A percentile compares a stretch with the other conserved stretches of the same genome.
Conservation (phyloP, 2,797 vertebrate species). For the Philypnodon macrostomus region DNA sequence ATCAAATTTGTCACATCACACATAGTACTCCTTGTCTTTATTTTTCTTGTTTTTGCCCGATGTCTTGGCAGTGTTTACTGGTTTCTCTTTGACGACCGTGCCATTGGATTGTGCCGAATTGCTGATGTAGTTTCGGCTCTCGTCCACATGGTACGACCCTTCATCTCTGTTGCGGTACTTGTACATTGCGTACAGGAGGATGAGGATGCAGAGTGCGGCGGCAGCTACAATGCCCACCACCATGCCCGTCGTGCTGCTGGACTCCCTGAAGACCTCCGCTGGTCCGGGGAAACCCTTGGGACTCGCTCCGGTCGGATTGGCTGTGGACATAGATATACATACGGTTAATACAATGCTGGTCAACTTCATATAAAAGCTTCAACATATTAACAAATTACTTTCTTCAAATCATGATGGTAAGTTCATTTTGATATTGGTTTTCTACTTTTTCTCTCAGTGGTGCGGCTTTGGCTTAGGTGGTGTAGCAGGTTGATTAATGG, state of each 20-base stretch:
- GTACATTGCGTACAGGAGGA: constrained; percentile 99
- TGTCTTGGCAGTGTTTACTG: constrained; percentile 88
- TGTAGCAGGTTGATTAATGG: too few species aligned
- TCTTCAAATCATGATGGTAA: too few species aligned
- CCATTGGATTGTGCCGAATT: constrained; percentile 98
- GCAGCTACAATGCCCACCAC: constrained; percentile 96
- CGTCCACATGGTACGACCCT: constrained; percentile 96
- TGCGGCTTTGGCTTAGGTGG: too few species aligned
- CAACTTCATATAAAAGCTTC: neutral
- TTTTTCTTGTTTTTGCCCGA: constrained; percentile 97
- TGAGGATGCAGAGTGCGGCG: constrained; percentile 95
- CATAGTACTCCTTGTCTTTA: constrained; percentile 99
- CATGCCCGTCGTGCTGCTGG: constrained; percentile 97
- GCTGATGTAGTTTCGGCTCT: constrained; percentile 99
- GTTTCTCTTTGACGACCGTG: constrained; percentile 94
- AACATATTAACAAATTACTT: too few species aligned
- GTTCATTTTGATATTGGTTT: too few species aligned
- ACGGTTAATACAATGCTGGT: constrained; percentile 23
- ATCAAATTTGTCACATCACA: constrained; percentile 83
- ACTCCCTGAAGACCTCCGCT: constrained; percentile 89
- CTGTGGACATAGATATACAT: constrained; percentile 71
- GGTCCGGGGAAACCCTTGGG: constrained; percentile 85
- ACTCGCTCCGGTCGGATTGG: constrained; percentile 88
- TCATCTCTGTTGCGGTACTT: constrained; percentile 98
- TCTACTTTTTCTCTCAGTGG: too few species aligned